phyloP scores from a whole-genome alignment of 2,797 vertebrate species.

The Myiotriccus ornatus region DNA sequence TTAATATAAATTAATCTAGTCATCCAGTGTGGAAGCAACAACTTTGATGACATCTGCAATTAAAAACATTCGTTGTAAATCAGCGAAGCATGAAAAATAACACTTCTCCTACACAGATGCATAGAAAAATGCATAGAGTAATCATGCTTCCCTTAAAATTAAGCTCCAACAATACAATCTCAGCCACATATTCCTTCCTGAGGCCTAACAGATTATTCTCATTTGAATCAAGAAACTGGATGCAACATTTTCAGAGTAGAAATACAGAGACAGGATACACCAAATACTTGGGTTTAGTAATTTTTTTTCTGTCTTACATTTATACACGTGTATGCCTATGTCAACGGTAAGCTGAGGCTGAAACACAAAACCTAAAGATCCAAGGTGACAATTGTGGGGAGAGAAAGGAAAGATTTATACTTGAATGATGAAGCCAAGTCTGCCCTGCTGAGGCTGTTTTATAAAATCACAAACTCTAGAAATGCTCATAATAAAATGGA shows the following conservation, averaged over 20 bases:
- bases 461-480: background rate
- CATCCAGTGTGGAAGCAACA: background rate
- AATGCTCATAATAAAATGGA: background rate
- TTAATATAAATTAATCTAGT: background rate
- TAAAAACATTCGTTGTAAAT: background rate
- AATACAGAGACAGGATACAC: background rate
- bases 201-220: background rate
- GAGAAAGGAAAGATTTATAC: background rate
- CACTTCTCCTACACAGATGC: background rate
- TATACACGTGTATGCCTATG: background rate
- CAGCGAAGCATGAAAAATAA: background rate
- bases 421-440: background rate
- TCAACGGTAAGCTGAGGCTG: background rate
- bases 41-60: background rate
- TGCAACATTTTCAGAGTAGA: background rate
- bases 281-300: background rate
- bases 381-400: background rate
- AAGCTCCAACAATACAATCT: background rate
- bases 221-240: background rate
- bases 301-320: background rate
- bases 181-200: background rate
- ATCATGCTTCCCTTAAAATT: background rate
- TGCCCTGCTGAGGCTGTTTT: background rate
- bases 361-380: background rate
- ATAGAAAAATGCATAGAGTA: background rate